A percentile compares a stretch with the other conserved stretches of the same genome.
These are phyloP conservation scores for Oryzias dopingdopingensis DNA, from an alignment of 2,797 vertebrate species.

Conservation along the genomic window DNA sequence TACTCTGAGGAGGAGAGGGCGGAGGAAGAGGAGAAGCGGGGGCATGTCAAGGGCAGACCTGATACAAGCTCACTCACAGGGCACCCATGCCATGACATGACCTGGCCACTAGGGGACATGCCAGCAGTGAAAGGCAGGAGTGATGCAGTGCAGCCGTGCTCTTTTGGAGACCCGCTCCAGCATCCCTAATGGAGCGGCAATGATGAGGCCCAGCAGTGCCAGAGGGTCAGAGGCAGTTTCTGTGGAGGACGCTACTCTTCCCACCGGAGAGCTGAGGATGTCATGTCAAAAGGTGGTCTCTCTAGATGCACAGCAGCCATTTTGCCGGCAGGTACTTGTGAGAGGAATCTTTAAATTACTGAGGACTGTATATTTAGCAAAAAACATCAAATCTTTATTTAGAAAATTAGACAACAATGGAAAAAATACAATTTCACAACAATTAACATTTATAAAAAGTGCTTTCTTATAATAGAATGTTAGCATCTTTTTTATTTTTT, in stretches of 20 bases:
- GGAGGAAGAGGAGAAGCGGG: conserved; percentile 51
- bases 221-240: conserved; percentile 80
- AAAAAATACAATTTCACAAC: too few species aligned
- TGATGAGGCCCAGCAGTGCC: conserved; percentile 79
- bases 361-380: conserved; percentile 33
- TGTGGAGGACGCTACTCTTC: conserved; percentile 70
- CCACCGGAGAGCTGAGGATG: conserved; percentile 69
- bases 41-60: conserved; percentile 80
- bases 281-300: conserved; percentile 77
- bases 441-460: too few species aligned
- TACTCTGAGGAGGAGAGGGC: conserved; percentile 60
- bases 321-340: conserved; percentile 64
- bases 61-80: conserved; percentile 82
- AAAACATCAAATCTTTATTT: neutral
- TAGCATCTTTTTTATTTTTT: too few species aligned
- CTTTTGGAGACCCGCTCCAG: conserved; percentile 74
- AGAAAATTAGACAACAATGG: too few species aligned
- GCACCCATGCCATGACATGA: conserved; percentile 81
- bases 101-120: conserved; percentile 78
- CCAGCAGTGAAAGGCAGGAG: conserved; percentile 74
- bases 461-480: too few species aligned
- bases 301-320: conserved; percentile 58
- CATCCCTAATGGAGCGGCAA: conserved; percentile 80
- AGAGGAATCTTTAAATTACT: conserved; percentile 48
- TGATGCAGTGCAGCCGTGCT: conserved; percentile 73